These are phyloP conservation scores for Clarias pachynema DNA, from an alignment of 2,797 vertebrate species.

Conservation along the genomic window DNA sequence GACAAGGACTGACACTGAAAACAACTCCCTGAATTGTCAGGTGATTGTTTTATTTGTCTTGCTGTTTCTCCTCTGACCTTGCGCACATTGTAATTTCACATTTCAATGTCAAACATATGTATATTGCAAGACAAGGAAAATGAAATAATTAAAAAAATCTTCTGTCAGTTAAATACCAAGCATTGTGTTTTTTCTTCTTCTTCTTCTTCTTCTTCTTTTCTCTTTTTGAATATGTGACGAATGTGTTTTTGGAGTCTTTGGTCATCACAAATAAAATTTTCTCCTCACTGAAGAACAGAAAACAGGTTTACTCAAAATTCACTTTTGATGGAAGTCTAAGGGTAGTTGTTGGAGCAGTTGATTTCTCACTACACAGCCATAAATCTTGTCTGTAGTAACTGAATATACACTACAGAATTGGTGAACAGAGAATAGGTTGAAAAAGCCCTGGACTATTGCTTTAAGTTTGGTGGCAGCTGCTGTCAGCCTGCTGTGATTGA, in stretches of 20 bases:
- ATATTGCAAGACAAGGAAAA: neutral
- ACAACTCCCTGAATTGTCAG: conserved; percentile 65
- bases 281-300: neutral
- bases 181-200: conserved; percentile 20
- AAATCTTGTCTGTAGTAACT: conserved; percentile 1
- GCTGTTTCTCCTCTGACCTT: conserved; percentile 48
- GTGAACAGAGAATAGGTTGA: neutral
- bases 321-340: neutral
- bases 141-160: neutral
- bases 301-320: neutral
- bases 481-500: conserved; percentile 37
- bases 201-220: neutral
- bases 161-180: conserved; percentile 22
- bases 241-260: conserved; percentile 4
- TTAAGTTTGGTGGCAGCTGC: conserved; percentile 28
- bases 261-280: conserved; percentile 1
- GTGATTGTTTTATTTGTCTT: conserved; percentile 60
- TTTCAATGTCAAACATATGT: conserved; percentile 42
- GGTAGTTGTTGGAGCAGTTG: neutral
- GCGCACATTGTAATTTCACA: conserved; percentile 52
- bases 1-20: conserved; percentile 55
- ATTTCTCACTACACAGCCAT: neutral
- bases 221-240: conserved; percentile 11
- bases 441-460: neutral
- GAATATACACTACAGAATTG: neutral